Evolutionary conservation across 2,797 vertebrate genomes (phyloP), one percentile per base, ranked within the genome.

Genomic region (Euthynnus affinis): DNA sequence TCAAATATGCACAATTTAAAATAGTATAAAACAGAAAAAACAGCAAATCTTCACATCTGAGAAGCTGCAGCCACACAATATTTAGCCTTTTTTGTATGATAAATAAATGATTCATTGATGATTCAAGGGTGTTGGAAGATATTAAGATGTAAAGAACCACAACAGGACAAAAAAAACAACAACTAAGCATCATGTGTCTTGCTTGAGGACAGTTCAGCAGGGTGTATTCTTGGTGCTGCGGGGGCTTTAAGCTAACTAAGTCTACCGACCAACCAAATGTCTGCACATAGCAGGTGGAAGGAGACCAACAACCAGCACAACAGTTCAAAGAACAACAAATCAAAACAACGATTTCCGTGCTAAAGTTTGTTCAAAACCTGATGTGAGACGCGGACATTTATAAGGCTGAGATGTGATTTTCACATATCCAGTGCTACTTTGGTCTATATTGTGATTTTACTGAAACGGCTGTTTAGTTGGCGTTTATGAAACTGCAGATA

Each of bases 381-480:
- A 23, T 62, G 53, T 63, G 59, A 76, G 63, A 59, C 5, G 4
- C 6, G 8, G 73, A 22, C 46, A 55, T 23, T 4, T 61, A 40
- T 52, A n/a, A 51, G 20, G 49, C 57, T 49, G 15, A 71, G 46
- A 23, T 29, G 27, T 29, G 3, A 29, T 29, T 29, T 29, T 29
- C 27, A 29, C 27, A 29, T 29, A 29, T 25, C 12, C 15, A 56
- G 48, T 60, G 12, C 42, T 48, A 66, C 14, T 32, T 61, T 25
- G 42, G 62, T 40, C 66, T 29, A 20, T 60, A 55, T 68, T 10
- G 57, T 49, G 42, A 55, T 69, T 22, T 55, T 42, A 64, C 71
- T 76, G 62, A 76, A 71, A 32, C 34, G 48, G 14, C 79, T 78
- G 37, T 48, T 71, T 68, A 74, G 79, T 76, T 71, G 79, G 62